Percentiles rank a stretch among this genome's conserved stretches.
Evolutionary conservation across 2,888 invertebrate genomes (phyloP).

Genomic region (Drosophila differens): DNA sequence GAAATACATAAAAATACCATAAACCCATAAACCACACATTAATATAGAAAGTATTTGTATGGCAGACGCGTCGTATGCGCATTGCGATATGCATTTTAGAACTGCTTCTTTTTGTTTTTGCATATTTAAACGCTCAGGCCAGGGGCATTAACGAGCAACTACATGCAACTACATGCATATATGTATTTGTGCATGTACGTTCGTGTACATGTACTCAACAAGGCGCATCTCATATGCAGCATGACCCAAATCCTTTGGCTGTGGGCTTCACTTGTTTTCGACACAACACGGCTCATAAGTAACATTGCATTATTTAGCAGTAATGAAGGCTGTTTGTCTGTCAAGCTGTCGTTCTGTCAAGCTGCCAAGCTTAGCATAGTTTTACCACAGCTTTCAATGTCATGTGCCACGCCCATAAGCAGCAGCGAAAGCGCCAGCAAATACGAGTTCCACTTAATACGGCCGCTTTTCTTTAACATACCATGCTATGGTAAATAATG

Average conservation of each 20-base stretch:
- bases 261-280: conserved; percentile 73
- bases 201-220: conserved; percentile 30
- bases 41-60: conserved; percentile 59
- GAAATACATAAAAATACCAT: conserved; percentile 14
- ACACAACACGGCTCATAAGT: conserved; percentile 62
- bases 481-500: conserved; percentile 54
- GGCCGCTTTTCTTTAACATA: conserved; percentile 40
- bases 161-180: conserved; percentile 33
- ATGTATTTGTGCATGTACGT: conserved; percentile 6
- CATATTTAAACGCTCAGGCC: conserved; percentile 64
- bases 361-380: conserved; percentile 75
- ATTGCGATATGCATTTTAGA: conserved; percentile 63
- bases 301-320: conserved; percentile 71
- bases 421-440: conserved; percentile 24
- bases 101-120: conserved; percentile 39
- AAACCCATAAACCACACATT: conserved; percentile 43
- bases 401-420: conserved; percentile 69
- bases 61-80: conserved; percentile 57
- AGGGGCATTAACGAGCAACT: conserved; percentile 59
- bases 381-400: conserved; percentile 66
- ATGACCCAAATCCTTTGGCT: conserved; percentile 75
- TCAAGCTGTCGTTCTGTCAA: conserved; percentile 30
- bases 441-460: conserved; percentile 58
- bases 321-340: conserved; percentile 71
- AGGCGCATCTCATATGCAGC: conserved; percentile 70